phyloP scores from a whole-genome alignment of 2,113 vertebrate genomes.

The Oriolus oriolus region DNA sequence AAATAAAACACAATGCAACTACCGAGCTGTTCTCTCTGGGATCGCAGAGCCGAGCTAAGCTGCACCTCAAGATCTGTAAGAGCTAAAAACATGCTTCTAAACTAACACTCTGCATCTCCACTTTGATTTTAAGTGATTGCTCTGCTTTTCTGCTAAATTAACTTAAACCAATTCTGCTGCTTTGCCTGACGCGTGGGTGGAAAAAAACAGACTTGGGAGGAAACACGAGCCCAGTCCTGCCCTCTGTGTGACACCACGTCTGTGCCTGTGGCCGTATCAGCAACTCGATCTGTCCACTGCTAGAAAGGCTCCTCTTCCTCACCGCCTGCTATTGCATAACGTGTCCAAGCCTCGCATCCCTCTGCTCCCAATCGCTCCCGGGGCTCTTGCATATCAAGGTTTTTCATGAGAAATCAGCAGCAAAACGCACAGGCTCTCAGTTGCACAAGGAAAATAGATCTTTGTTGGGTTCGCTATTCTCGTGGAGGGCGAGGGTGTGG shows the following conservation, averaged over 20 bases:
- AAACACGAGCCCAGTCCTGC: neutral
- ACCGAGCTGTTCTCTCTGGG: neutral
- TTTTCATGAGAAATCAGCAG: constrained; percentile 67
- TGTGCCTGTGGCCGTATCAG: neutral
- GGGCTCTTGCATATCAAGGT: constrained; percentile 67
- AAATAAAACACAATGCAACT: neutral
- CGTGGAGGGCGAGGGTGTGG: constrained; percentile 1
- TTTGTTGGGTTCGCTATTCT: neutral
- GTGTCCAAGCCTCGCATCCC: constrained; percentile 15
- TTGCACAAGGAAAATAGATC: constrained; percentile 66
- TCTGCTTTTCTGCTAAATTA: neutral
- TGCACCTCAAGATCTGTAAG: neutral
- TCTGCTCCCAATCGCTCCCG: constrained; percentile 63
- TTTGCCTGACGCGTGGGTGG: neutral
- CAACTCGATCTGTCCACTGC: constrained; percentile 10
- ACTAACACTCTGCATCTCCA: neutral
- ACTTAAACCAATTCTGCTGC: neutral
- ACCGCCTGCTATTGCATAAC: neutral
- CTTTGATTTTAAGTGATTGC: neutral
- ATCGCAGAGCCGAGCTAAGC: neutral
- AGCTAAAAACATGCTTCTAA: neutral
- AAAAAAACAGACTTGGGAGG: neutral
- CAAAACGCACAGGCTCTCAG: constrained; percentile 68
- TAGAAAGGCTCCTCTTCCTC: constrained; percentile 49
- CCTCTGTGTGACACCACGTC: constrained; percentile 33